Base-by-base conservation (phyloP, 2,888 invertebrate species). In the Elysia crispata region DNA sequence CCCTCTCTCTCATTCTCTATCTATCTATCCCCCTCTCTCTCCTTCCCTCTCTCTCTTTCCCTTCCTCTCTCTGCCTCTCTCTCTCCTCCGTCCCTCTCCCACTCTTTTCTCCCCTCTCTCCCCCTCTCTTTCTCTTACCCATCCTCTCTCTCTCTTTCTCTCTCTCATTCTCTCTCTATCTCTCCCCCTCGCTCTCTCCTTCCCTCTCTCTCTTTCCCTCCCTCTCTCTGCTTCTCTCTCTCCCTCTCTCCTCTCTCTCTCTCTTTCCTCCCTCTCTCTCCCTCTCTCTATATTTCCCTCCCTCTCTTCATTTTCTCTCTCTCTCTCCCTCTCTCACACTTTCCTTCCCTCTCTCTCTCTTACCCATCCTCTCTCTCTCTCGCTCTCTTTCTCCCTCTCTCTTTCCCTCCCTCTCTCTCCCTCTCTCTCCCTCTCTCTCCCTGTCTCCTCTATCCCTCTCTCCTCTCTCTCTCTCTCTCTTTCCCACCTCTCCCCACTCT, bases 1-100 rank as follows among this genome's bases (percentile, higher is more conserved):
- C 54, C 69, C 18, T 66, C 60, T n/a, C 76, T 64, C 41, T 49
- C 64, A 49, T 41, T 33, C n/a, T 30, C 31, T 57, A n/a, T 23
- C 64, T 76, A 13, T 8, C 28, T 54, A n/a, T 23, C 30, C n/a
- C 50, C 64, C 28, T 57, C 25, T 33, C 33, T 60, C 11, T 41
- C 62, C 64, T 41, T 74, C 5, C 70, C 60, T 31, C 49, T 57
- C 18, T 76, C 30, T 62, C n/a, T 77, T 15, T 41, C 70, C n/a
- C 66, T 76, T 25, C n/a, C 28, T 70, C 57, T 74, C 28, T 62
- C 41, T 41, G 20, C 18, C 73, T 76, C 18, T 33, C 50, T 23
- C 76, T 78, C 31, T 23, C 31, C 18, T 23, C 62, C 13, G 28
- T 64, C 13, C 73, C 62, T n/a, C 60, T 76, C 1, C 62, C 72